Percentiles rank a stretch among this genome's conserved stretches.
Conservation (phyloP, 2,113 vertebrate species). For the Tichodroma muraria region DNA sequence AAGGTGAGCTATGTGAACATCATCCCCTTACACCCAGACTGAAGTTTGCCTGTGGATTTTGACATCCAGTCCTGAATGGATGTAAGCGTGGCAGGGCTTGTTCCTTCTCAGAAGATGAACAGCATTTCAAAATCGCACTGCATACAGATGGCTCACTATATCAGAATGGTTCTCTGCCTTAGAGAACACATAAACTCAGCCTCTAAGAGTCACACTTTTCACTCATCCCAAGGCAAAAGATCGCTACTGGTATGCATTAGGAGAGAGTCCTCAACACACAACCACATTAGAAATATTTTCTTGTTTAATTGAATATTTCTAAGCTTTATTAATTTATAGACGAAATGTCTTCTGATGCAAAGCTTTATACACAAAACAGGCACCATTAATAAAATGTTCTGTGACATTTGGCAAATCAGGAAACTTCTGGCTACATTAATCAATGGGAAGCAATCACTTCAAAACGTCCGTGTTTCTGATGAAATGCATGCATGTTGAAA, state of each 20-base stretch:
- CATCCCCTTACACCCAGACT: fast-evolving
- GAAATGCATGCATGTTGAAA: constrained; percentile 46
- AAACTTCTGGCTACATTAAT: constrained; percentile 36
- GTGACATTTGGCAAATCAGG: constrained; percentile 19
- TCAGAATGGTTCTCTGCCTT: background rate
- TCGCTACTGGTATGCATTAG: background rate
- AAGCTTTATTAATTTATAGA: background rate
- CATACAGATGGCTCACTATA: background rate
- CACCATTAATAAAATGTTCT: constrained; percentile 11
- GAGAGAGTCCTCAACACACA: background rate
- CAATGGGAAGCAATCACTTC: constrained; percentile 18
- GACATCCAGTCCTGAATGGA: background rate
- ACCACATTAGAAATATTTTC: background rate
- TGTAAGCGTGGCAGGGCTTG: fast-evolving
- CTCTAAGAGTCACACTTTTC: background rate
- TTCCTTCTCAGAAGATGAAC: background rate
- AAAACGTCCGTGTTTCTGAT: constrained; percentile 25
- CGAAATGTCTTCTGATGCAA: background rate
- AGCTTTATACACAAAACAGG: constrained; percentile 6
- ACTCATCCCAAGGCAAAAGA: background rate
- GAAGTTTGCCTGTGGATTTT: background rate
- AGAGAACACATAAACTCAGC: background rate
- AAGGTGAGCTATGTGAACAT: background rate
- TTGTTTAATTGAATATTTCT: background rate
- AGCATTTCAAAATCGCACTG: background rate